Percentiles rank a stretch among this genome's conserved stretches.
These are phyloP conservation scores for Eleutherodactylus coqui DNA, from an alignment of 2,797 vertebrate genomes.

Conservation along the genomic window DNA sequence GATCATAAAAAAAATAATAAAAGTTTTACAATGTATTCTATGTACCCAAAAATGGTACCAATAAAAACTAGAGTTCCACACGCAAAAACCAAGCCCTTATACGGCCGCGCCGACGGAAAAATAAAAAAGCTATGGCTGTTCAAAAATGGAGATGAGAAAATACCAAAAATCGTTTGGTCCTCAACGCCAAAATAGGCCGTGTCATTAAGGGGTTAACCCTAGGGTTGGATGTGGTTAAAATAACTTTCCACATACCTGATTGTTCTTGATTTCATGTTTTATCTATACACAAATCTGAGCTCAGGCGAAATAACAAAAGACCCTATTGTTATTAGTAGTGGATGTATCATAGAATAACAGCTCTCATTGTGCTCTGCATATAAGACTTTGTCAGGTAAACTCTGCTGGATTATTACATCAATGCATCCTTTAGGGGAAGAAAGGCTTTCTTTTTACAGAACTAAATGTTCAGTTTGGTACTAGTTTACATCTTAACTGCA, in stretches of 20 bases:
- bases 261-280: constrained; percentile 8
- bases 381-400: background rate
- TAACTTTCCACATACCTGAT: background rate
- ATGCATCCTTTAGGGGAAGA: background rate
- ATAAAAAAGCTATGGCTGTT: no score
- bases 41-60: no score
- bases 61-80: no score
- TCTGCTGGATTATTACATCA: background rate
- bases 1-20: no score
- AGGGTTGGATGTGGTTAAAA: background rate
- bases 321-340: background rate
- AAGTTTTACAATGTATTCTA: no score
- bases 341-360: constrained; percentile 6
- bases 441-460: background rate
- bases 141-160: no score
- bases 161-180: no score
- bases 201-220: no score
- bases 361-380: constrained; percentile 15
- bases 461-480: background rate
- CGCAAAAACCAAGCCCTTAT: no score
- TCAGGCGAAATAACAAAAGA: constrained; percentile 1
- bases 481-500: background rate
- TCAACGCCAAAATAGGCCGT: no score
- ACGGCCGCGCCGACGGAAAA: no score
- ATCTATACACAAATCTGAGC: constrained; percentile 24